A percentile compares a stretch with the other conserved stretches of the same genome.
phyloP scores from a whole-genome alignment of 2,888 invertebrate genomes.

The Ditula angustiorana region DNA sequence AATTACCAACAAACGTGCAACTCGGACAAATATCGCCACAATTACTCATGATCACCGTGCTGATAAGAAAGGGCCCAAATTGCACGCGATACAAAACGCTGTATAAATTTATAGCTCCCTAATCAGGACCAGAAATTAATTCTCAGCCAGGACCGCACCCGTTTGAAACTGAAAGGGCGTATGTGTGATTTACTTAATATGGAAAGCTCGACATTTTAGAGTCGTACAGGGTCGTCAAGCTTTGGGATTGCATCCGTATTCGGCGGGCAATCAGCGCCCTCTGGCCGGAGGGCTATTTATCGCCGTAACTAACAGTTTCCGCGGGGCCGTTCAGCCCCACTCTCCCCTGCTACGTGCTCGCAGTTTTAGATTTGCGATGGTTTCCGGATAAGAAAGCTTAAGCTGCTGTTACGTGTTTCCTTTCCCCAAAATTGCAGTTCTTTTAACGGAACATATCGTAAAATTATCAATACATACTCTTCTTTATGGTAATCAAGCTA shows the following conservation, averaged over 20 bases:
- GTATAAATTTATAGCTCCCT: conserved; percentile 28
- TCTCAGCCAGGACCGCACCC: not conserved
- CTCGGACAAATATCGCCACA: not conserved
- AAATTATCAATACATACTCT: no score
- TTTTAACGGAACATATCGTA: no score
- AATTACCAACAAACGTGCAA: not conserved
- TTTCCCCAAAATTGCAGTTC: no score
- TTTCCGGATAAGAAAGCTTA: conserved; percentile 4
- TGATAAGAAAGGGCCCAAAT: conserved; percentile 15
- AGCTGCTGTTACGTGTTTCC: not conserved
- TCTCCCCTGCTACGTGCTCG: conserved; percentile 28
- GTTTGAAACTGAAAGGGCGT: not conserved
- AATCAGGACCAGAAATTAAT: conserved; percentile 23
- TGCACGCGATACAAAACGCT: conserved; percentile 15
- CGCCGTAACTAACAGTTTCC: conserved; percentile 38
- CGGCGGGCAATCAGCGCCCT: conserved; percentile 35
- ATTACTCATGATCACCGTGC: conserved; percentile 5
- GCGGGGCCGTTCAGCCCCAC: conserved; percentile 14
- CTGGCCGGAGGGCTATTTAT: conserved; percentile 36
- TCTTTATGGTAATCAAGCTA: no score
- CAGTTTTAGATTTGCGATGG: conserved; percentile 19
- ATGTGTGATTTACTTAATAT: not conserved
- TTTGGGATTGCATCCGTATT: conserved; percentile 30
- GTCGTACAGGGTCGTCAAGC: not conserved
- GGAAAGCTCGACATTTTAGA: not conserved